Percentiles rank a stretch among this genome's conserved stretches.
Conservation (phyloP, 1,140 invertebrate genomes). For the Pseudachorutes palmiensis region DNA sequence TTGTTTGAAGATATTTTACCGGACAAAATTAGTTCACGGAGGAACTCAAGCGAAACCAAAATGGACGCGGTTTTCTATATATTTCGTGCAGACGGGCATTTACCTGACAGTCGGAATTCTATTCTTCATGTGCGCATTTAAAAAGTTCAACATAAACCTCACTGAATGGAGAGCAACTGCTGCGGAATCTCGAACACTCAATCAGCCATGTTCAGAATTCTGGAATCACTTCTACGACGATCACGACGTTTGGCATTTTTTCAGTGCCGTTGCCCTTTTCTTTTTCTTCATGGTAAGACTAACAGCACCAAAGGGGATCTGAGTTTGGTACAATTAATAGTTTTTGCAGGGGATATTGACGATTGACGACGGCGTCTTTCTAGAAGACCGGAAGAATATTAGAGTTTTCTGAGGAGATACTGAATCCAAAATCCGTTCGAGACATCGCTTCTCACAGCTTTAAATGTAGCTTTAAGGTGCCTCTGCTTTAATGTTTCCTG, state of each 20-base stretch:
- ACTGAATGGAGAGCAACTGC: conserved; percentile 15
- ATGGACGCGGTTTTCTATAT: background rate
- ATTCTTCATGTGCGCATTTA: background rate
- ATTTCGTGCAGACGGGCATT: background rate
- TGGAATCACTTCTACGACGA: conserved; percentile 15
- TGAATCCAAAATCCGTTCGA: background rate
- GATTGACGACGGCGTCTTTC: conserved; percentile 14
- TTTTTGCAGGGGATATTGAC: conserved; percentile 10
- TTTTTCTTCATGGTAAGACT: conserved; percentile 15
- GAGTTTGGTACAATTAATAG: background rate
- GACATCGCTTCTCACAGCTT: background rate
- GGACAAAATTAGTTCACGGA: background rate
- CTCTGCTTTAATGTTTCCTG: no score
- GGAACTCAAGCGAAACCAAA: background rate
- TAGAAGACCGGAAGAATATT: conserved; percentile 6
- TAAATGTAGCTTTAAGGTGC: no score
- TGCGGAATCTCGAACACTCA: conserved; percentile 2
- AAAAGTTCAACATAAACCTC: conserved; percentile 13
- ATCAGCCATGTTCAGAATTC: conserved; percentile 10
- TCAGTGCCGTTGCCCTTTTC: conserved; percentile 11
- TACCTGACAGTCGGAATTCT: conserved; percentile 3
- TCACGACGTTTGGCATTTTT: conserved; percentile 19
- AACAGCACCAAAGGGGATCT: background rate
- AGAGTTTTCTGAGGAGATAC: conserved; percentile 5
- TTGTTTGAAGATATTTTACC: conserved; percentile 8